These are phyloP conservation scores for Drepana arcuata DNA, from an alignment of 1,140 invertebrate genomes.

Conservation along the genomic window DNA sequence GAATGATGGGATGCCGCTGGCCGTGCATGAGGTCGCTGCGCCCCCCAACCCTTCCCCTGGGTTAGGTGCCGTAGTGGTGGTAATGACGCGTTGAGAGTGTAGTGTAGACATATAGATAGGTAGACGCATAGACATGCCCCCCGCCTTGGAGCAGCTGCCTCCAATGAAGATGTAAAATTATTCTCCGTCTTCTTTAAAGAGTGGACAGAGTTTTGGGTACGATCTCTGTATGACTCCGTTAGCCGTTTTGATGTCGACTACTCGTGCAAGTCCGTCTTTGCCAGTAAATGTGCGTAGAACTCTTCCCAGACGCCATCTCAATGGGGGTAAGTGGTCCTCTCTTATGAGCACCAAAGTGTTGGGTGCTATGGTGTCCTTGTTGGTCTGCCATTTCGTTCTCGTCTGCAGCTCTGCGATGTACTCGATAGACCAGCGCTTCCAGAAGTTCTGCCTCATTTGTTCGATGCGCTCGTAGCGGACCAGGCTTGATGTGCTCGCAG, in stretches of 20 bases:
- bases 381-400: constrained; percentile 9
- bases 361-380: background rate
- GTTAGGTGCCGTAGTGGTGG: no score
- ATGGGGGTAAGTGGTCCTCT: constrained; percentile 1
- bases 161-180: constrained; percentile 7
- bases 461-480: constrained; percentile 7
- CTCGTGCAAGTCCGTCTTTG: no score
- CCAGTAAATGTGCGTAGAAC: no score
- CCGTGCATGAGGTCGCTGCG: no score
- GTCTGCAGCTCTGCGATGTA: constrained; percentile 11
- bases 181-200: constrained; percentile 1
- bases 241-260: no score
- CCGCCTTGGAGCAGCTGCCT: constrained; percentile 5
- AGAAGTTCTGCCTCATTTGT: constrained; percentile 12
- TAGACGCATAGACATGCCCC: constrained; percentile 5
- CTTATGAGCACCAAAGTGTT: constrained; percentile 8
- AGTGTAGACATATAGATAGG: no score
- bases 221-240: no score
- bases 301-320: background rate
- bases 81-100: no score
- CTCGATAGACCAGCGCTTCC: constrained; percentile 9
- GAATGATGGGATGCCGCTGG: no score
- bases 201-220: constrained; percentile 1
- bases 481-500: background rate
- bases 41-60: no score